phyloP scores from a whole-genome alignment of 1,140 invertebrate genomes.

The Tetramorium alpestre region DNA sequence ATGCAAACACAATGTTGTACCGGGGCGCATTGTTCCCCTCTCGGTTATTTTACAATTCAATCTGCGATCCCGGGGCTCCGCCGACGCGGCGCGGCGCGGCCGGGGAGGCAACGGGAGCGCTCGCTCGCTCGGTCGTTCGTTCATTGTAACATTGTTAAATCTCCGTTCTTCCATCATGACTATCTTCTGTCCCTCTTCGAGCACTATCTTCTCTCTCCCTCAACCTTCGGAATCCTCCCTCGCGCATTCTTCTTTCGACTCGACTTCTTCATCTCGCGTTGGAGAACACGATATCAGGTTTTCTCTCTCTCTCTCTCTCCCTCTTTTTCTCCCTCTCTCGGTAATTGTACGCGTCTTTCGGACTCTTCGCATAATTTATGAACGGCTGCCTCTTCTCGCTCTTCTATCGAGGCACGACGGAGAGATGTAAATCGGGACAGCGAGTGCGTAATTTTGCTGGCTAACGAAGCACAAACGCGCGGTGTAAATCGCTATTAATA shows the following conservation, averaged over 20 bases:
- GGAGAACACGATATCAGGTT: not conserved
- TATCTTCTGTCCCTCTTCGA: slow-evolving; percentile 8
- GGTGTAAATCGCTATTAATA: slow-evolving; percentile 44
- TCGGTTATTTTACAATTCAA: slow-evolving; percentile 85
- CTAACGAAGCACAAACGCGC: slow-evolving; percentile 31
- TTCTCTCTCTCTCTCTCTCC: slow-evolving; percentile 67
- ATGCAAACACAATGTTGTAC: slow-evolving; percentile 84
- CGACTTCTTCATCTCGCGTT: not conserved
- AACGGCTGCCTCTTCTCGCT: slow-evolving; percentile 51
- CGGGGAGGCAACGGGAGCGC: slow-evolving; percentile 8
- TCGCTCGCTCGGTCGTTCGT: slow-evolving; percentile 72
- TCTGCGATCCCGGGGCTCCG: slow-evolving; percentile 74
- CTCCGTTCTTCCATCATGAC: slow-evolving; percentile 76
- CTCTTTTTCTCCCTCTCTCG: slow-evolving; percentile 69
- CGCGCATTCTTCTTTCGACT: slow-evolving; percentile 7
- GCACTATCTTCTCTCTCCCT: not conserved
- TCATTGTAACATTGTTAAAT: slow-evolving; percentile 85
- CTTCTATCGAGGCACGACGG: not conserved
- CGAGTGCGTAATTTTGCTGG: slow-evolving; percentile 27
- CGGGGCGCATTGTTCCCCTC: slow-evolving; percentile 82
- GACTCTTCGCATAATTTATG: slow-evolving; percentile 76
- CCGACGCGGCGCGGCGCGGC: slow-evolving; percentile 28
- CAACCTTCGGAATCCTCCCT: not conserved
- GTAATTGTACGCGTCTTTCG: slow-evolving; percentile 79
- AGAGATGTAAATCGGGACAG: slow-evolving; percentile 42